Evolutionary conservation across 2,888 invertebrate genomes (phyloP).

Genomic region (Dermolepida albohirtum): DNA sequence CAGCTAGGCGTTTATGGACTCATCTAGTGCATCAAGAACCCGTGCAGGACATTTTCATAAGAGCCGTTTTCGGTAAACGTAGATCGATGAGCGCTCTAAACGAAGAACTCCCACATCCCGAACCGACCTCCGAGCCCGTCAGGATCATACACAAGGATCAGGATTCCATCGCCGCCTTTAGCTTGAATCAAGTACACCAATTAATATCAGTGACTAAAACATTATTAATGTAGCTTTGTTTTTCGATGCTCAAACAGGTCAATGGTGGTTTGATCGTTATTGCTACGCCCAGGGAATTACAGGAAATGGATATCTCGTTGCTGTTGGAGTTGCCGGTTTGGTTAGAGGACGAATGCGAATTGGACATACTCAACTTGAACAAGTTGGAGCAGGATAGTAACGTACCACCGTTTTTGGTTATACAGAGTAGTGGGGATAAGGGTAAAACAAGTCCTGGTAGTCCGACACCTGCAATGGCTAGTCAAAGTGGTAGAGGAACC

Average conservation of each 20-base stretch:
- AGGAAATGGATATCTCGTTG: conserved; percentile 96
- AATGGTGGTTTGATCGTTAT: conserved; percentile 87
- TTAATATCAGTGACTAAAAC: conserved; percentile 3
- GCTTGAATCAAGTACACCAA: conserved; percentile 86
- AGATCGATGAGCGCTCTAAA: conserved; percentile 70
- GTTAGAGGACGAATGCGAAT: conserved; percentile 97
- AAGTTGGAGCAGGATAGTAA: conserved; percentile 75
- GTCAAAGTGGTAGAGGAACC: conserved; percentile 87
- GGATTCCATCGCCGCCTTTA: conserved; percentile 97
- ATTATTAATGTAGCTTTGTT: conserved; percentile 13
- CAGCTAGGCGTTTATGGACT: conserved; percentile 89
- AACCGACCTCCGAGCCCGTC: conserved; percentile 78
- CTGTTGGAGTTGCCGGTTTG: conserved; percentile 91
- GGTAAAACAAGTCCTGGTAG: conserved; percentile 70
- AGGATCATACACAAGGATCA: conserved; percentile 99
- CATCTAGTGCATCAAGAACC: conserved; percentile 92
- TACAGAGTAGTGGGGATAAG: conserved; percentile 77
- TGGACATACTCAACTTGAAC: conserved; percentile 89
- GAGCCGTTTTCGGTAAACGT: conserved; percentile 91
- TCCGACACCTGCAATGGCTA: conserved; percentile 78
- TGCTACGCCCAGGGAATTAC: conserved; percentile 95
- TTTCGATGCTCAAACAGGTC: conserved; percentile 66
- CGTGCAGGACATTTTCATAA: conserved; percentile 93
- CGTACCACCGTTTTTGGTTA: conserved; percentile 87
- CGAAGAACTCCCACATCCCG: conserved; percentile 63